These are phyloP conservation scores for Drosophila kokeensis DNA, from an alignment of 2,888 invertebrate genomes.

Conservation along the genomic window DNA sequence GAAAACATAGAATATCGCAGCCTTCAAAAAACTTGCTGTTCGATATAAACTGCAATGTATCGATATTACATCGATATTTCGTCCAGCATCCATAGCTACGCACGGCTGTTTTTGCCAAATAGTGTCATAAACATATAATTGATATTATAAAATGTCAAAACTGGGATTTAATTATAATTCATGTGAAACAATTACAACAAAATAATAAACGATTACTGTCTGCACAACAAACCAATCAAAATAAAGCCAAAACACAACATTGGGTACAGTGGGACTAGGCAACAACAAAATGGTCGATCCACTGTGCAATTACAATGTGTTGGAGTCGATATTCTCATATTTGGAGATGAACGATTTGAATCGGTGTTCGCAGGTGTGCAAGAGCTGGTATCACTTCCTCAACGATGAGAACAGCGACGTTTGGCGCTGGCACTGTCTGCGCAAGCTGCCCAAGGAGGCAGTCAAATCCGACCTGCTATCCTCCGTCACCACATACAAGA, in stretches of 20 bases:
- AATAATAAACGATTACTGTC: constrained; percentile 7
- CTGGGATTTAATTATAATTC: constrained; percentile 24
- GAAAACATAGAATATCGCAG: background rate
- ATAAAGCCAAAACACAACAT: constrained; percentile 5
- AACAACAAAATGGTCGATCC: constrained; percentile 86
- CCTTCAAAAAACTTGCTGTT: background rate
- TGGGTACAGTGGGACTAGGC: constrained; percentile 27
- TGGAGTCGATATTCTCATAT: constrained; percentile 96
- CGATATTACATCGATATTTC: constrained; percentile 15
- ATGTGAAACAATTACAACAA: constrained; percentile 34
- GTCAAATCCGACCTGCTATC: constrained; percentile 96
- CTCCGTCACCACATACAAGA: constrained; percentile 95
- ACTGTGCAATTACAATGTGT: constrained; percentile 91
- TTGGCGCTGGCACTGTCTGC: constrained; percentile 95
- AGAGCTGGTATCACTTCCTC: constrained; percentile 95
- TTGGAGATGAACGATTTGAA: constrained; percentile 93
- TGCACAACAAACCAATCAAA: constrained; percentile 1
- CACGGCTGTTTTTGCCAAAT: constrained; percentile 50
- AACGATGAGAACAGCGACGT: constrained; percentile 97
- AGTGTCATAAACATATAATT: constrained; percentile 37
- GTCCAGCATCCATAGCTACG: background rate
- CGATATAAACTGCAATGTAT: background rate
- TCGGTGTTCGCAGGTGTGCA: constrained; percentile 96
- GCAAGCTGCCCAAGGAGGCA: constrained; percentile 91
- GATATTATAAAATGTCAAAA: constrained; percentile 43